Evolutionary conservation across 2,888 invertebrate species (phyloP), one percentile per base, ranked within the genome.

Genomic region (Dioctria linearis): DNA sequence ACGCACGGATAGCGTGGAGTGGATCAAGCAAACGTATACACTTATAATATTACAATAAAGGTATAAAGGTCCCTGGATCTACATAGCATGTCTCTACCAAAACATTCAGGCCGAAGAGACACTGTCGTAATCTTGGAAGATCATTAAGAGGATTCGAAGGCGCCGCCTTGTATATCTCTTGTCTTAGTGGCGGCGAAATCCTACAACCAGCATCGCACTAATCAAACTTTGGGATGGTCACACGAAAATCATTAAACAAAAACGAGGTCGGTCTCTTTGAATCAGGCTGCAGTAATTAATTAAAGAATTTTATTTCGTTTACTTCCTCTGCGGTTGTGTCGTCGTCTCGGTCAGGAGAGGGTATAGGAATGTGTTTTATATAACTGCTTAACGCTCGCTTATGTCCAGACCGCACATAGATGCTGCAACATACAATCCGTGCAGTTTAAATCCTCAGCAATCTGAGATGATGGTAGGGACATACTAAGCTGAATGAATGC

Each of bases 221-320:
- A 66, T 78, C 78, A 78, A 78, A 78, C 78, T 78, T 78, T 80
- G 75, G 80, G 80, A 80, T 80, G 80, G 81, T 82, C 80, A 81
- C 76, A 81, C 78, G 80, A 81, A 80, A 82, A 82, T 81, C 80
- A 79, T 76, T 79, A 67, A 82, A 81, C 63, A 78, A 81, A 81
- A 80, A 80, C 79, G 61, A 78, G 57, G 66, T 71, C 78, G 82
- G 82, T 46, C 49, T 61, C 80, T 82, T 82, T 82, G 82, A 82
- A 71, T 69, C 25, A 65, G 67, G 39, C 59, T 65, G 69, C 63
- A 76, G 80, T 81, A 82, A 82, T 82, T 82, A 82, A 82, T 82
- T 82, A 82, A 69, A 71, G 81, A 80, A 80, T 80, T 82, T 82
- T 80, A 82, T 82, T 79, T 80, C 54, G 67, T 63, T 79, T 61